Base-by-base conservation (phyloP, 2,888 invertebrate species). In the Dysmachus trigonus region DNA sequence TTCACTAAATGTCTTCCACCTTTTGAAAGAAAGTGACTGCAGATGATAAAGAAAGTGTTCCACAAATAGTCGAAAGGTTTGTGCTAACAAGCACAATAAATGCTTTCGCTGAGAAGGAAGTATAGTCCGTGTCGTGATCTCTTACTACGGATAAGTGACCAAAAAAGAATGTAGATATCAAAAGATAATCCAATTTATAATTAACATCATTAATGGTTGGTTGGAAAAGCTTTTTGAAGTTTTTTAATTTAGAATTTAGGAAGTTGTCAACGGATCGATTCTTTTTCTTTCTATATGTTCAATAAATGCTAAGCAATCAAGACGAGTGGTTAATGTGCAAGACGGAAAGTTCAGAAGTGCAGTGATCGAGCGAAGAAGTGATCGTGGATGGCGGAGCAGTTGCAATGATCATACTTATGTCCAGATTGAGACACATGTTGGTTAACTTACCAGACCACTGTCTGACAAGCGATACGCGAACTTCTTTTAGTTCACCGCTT, bases 401-500 rank as follows among this genome's bases (percentile, higher is more conserved):
- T 62, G 22, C 33, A n/a, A 27, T 18, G 62, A 62, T 31, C 62
- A 15, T 81, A 81, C 10, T 62, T 62, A 62, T 62, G 62, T 51
- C 81, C 81, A 51, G 47, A 27, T 79, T 47, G 27, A 27, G 41
- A 81, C 81, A 53, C 31, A 53, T 53, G 53, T 35, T 81, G 33
- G n/a, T 41, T 77, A 77, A 47, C n/a, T 41, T 62, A 62, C 47
- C 73, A 73, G 73, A 30, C 73, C 27, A 62, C 22, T 1, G 77
- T 77, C 51, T 35, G 77, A 13, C 22, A 47, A 41, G 77, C 6
- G n/a, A 77, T 77, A 77, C 77, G 10, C 30, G 27, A 41, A 73
- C 73, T 72, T 30, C 41, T 73, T 84, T 84, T 73, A 84, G 84
- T 84, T 84, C 72, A 84, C 84, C 73, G 41, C 73, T 41, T 73